phyloP scores from a whole-genome alignment of 2,113 vertebrate species.

The Rhinolophus ferrumequinum region DNA sequence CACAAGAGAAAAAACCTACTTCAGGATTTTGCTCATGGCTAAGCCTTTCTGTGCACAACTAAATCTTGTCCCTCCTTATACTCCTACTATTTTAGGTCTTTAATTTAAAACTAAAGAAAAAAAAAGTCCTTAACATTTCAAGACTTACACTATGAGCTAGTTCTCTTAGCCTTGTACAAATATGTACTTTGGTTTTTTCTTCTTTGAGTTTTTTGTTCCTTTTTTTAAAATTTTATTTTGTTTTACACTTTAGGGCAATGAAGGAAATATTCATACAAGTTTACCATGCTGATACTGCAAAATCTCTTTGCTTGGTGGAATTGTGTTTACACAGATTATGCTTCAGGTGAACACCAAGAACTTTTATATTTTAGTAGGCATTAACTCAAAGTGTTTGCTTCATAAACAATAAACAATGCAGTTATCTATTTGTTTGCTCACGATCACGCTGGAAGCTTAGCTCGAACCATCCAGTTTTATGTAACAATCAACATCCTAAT shows the following conservation, averaged over 20 bases:
- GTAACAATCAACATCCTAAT: not conserved
- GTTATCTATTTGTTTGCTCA: not conserved
- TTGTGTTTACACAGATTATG: conserved; percentile 53
- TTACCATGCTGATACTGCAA: conserved; percentile 45
- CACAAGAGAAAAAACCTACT: not conserved
- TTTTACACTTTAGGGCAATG: not conserved
- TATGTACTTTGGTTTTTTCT: not conserved
- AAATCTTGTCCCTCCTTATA: not conserved
- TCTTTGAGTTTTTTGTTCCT: not conserved
- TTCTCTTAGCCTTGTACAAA: not conserved
- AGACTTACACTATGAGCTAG: not conserved
- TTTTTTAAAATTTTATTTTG: not conserved
- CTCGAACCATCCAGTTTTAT: not conserved
- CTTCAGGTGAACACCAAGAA: conserved; percentile 8
- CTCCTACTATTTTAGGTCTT: conserved; percentile 35
- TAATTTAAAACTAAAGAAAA: conserved; percentile 39
- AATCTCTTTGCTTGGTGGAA: not conserved
- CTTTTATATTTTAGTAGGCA: not conserved
- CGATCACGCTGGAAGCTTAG: not conserved
- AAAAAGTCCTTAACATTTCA: not conserved
- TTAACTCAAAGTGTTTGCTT: conserved; percentile 51
- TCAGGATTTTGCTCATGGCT: not conserved
- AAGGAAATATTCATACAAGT: conserved; percentile 46
- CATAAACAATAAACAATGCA: not conserved
- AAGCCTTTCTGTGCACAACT: not conserved